These are phyloP conservation scores for Malacoraja senta DNA, from an alignment of 2,797 vertebrate species.

Conservation along the genomic window DNA sequence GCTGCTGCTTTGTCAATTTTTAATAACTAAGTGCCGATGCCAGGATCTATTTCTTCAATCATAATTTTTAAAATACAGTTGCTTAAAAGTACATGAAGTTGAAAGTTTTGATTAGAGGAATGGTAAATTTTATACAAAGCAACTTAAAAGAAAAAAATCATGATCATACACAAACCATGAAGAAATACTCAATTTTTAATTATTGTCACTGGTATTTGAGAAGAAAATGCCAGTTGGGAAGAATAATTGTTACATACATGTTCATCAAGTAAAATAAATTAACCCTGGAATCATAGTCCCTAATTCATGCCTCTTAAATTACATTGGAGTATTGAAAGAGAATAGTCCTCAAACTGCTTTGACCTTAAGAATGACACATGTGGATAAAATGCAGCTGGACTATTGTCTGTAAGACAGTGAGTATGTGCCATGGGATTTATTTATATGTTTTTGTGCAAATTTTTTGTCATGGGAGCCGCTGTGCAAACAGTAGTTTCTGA, in stretches of 20 bases:
- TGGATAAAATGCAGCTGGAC: conserved; percentile 59
- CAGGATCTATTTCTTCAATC: no score
- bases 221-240: conserved; percentile 39
- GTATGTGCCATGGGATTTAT: conserved; percentile 60
- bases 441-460: conserved; percentile 51
- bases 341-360: conserved; percentile 49
- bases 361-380: conserved; percentile 62
- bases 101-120: background rate
- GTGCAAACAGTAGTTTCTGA: conserved; percentile 61
- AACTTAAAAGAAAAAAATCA: background rate
- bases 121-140: background rate
- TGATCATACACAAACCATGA: background rate
- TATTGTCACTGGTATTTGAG: conserved; percentile 38
- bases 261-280: conserved; percentile 43
- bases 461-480: conserved; percentile 58
- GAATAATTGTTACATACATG: conserved; percentile 39
- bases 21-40: background rate
- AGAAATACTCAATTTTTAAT: conserved; percentile 38
- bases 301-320: conserved; percentile 38
- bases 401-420: conserved; percentile 54
- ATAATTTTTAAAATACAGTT: background rate
- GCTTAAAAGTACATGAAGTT: background rate
- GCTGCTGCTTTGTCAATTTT: background rate
- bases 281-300: conserved; percentile 36
- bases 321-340: conserved; percentile 35